Percentiles rank a stretch among this genome's conserved stretches.
These are phyloP conservation scores for Tuberolachnus salignus DNA, from an alignment of 2,888 invertebrate species.

Conservation along the genomic window DNA sequence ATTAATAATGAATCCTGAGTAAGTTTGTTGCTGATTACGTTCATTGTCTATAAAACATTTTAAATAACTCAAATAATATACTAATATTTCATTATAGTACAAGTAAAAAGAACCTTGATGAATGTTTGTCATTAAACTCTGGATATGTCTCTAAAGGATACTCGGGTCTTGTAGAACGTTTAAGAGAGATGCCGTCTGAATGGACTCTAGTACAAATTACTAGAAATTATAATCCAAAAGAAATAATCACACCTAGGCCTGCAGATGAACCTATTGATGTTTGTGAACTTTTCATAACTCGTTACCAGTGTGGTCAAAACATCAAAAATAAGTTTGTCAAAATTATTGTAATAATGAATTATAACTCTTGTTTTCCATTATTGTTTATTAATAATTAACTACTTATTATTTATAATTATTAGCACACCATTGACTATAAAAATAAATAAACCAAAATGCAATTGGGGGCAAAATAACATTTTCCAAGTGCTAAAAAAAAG, in stretches of 20 bases:
- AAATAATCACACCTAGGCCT: slow-evolving; percentile 62
- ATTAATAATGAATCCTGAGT: slow-evolving; percentile 28
- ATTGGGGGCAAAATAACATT: slow-evolving; percentile 32
- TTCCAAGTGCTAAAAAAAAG: slow-evolving; percentile 51
- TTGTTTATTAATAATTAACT: neutral
- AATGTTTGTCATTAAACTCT: slow-evolving; percentile 56
- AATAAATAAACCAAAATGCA: slow-evolving; percentile 19
- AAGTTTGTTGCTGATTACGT: neutral
- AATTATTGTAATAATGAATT: no score
- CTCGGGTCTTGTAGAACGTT: slow-evolving; percentile 56
- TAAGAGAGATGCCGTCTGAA: slow-evolving; percentile 63
- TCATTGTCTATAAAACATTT: neutral
- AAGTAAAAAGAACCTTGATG: slow-evolving; percentile 24
- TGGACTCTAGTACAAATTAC: slow-evolving; percentile 71
- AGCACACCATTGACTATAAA: slow-evolving; percentile 41
- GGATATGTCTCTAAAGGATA: slow-evolving; percentile 52
- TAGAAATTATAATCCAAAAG: slow-evolving; percentile 56
- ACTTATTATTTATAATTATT: neutral
- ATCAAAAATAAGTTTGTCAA: slow-evolving; percentile 36
- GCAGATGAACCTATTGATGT: slow-evolving; percentile 64
- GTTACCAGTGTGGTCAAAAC: slow-evolving; percentile 57
- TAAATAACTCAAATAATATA: neutral
- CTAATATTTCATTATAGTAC: neutral
- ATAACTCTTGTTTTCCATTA: slow-evolving; percentile 1
- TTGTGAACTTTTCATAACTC: slow-evolving; percentile 61